A percentile compares a stretch with the other conserved stretches of the same genome.
Conservation (phyloP, 2,113 vertebrate species). For the Pluvialis apricaria region DNA sequence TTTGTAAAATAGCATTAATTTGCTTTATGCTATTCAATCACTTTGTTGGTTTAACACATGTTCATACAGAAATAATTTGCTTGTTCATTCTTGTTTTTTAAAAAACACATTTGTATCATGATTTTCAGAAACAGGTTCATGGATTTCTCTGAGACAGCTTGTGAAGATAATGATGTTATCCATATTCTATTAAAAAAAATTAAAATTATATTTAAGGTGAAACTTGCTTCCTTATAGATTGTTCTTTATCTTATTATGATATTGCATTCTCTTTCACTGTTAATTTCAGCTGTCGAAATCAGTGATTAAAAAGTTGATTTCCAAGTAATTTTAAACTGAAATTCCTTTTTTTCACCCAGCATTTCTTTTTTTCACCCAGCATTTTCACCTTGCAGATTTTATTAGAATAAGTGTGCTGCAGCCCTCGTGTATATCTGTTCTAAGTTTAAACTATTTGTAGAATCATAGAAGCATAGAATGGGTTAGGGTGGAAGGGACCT, state of each 20-base stretch:
- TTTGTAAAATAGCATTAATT: neutral
- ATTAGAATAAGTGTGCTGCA: neutral
- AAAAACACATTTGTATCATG: neutral
- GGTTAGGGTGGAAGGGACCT: no score
- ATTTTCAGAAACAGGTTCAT: neutral
- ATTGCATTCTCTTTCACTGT: neutral
- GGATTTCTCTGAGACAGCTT: neutral
- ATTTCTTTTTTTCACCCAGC: neutral
- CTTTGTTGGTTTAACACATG: neutral
- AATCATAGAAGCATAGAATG: neutral
- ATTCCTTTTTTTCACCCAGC: neutral
- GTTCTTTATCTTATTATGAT: neutral
- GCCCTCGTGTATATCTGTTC: neutral
- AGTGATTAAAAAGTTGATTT: neutral
- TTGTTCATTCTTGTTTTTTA: neutral
- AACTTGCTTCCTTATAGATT: neutral
- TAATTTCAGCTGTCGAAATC: neutral
- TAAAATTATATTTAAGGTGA: neutral
- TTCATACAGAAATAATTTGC: neutral
- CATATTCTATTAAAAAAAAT: no score
- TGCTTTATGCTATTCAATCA: neutral
- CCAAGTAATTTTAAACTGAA: neutral
- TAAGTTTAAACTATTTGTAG: neutral
- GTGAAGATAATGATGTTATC: neutral
- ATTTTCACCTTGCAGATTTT: neutral